Conservation (phyloP, 2,888 invertebrate genomes). For the Hetaerina titia region DNA sequence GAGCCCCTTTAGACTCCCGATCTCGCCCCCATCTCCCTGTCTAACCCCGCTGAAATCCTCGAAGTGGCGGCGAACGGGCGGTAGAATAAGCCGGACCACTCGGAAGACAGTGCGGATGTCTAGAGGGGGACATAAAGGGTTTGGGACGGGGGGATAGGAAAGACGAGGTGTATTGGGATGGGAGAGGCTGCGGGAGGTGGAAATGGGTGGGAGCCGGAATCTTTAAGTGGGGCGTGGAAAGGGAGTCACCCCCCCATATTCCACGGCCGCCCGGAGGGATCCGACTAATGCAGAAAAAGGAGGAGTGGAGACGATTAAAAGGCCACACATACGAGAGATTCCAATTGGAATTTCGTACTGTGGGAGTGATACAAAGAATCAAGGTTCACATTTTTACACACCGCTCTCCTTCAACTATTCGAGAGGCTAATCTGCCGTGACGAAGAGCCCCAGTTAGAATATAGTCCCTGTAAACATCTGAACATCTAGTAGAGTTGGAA, state of each 20-base stretch:
- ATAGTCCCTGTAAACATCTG: neutral
- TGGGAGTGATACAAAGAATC: neutral
- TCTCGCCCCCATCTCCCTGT: neutral
- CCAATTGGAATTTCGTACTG: slow-evolving; percentile 6
- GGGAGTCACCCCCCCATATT: neutral
- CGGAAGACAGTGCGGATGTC: neutral
- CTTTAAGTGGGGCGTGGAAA: neutral
- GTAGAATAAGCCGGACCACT: neutral
- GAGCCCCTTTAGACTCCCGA: neutral
- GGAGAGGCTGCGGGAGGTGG: neutral
- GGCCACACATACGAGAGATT: neutral
- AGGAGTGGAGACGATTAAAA: neutral
- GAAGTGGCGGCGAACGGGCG: slow-evolving; percentile 9
- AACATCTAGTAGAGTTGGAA: neutral
- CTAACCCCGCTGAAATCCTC: slow-evolving; percentile 1
- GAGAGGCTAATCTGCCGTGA: neutral
- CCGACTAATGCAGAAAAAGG: neutral
- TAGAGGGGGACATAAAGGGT: neutral
- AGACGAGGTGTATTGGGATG: neutral
- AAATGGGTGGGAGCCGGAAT: neutral
- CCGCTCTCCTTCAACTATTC: neutral
- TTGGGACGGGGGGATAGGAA: neutral
- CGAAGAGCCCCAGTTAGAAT: neutral
- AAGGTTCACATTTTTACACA: neutral
- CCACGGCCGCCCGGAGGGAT: neutral